Base-by-base conservation (phyloP, 2,113 vertebrate genomes). In the Odocoileus hemionus region DNA sequence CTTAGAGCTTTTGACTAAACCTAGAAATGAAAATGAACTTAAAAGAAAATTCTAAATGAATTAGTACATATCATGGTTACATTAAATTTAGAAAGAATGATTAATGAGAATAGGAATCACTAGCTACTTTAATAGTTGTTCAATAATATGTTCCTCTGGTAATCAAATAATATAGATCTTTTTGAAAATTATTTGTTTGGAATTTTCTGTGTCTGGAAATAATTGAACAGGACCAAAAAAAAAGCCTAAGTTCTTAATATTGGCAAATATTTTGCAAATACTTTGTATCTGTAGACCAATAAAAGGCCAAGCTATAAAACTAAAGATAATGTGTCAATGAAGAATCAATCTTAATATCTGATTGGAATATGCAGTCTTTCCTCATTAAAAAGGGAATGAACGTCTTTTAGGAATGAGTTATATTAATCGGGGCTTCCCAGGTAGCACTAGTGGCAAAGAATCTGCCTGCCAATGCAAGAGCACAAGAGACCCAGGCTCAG, bases 241-340 rank as follows among this genome's bases (percentile, higher is more conserved):
- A 13, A 28, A 12, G 16, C 39, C 89, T 33, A 94, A 86, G 78
- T 33, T 80, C 9, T 80, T 94, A 94, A 76, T 57, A 95, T 78
- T 84, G 83, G 19, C 11, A 80, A 94, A 70, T 26, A 58, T 15
- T 83, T 90, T 55, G 13, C 6, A 84, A 95, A 86, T 28, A 45
- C 33, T 58, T 89, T 67, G 8, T 80, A 23, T 52, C 45, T 90
- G 6, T 55, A 36, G 15, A 47, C 16, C 39, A 90, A 90, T 60
- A 86, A 94, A 92, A 92, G 5, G 3, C 5, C 17, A 90, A 83
- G 6, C 2, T 82, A 30, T 82, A 97, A 94, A 92, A 78, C 9
- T 50, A 80, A 91, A 96, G 96, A 79, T 85, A 94, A 55, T 54
- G 14, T 93, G 39, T 84, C 43, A 45, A 45, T 86, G 50, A 95